These are phyloP conservation scores for Cylas formicarius DNA, from an alignment of 1,140 invertebrate species.

Conservation along the genomic window DNA sequence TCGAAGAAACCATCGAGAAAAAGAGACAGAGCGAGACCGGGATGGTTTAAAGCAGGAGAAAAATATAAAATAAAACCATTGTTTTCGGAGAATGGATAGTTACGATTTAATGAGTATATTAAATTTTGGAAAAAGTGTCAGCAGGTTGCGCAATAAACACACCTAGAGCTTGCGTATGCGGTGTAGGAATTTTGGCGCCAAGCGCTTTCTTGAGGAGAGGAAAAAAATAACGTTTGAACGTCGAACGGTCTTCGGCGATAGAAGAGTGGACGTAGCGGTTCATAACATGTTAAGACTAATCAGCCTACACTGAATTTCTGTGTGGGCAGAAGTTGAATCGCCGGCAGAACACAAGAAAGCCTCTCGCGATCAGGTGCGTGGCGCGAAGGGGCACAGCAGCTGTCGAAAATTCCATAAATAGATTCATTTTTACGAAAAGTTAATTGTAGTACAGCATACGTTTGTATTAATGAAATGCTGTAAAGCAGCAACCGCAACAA, in stretches of 20 bases:
- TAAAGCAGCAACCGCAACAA: no score
- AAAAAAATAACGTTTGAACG: conserved; percentile 14
- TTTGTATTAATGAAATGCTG: no score
- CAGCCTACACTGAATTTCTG: conserved; percentile 24
- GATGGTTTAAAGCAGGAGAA: no score
- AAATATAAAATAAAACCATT: conserved; percentile 18
- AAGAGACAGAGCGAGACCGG: no score
- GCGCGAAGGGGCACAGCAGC: no score
- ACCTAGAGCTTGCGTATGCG: conserved; percentile 9
- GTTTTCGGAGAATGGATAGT: conserved; percentile 17
- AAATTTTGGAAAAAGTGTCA: conserved; percentile 20
- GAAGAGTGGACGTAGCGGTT: conserved; percentile 19
- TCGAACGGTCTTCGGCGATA: conserved; percentile 18
- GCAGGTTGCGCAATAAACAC: conserved; percentile 19
- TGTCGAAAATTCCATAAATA: no score
- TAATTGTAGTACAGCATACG: no score
- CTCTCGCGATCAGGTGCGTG: no score
- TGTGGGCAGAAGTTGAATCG: conserved; percentile 19
- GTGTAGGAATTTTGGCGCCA: conserved; percentile 20
- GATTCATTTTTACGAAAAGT: no score
- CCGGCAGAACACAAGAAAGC: conserved; percentile 11
- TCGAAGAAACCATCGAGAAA: no score
- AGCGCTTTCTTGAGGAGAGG: conserved; percentile 15
- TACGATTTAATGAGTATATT: conserved; percentile 18
- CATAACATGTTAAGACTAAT: conserved; percentile 22